Conservation (phyloP, 1,140 invertebrate species). For the Leptestheria dahalacensis region DNA sequence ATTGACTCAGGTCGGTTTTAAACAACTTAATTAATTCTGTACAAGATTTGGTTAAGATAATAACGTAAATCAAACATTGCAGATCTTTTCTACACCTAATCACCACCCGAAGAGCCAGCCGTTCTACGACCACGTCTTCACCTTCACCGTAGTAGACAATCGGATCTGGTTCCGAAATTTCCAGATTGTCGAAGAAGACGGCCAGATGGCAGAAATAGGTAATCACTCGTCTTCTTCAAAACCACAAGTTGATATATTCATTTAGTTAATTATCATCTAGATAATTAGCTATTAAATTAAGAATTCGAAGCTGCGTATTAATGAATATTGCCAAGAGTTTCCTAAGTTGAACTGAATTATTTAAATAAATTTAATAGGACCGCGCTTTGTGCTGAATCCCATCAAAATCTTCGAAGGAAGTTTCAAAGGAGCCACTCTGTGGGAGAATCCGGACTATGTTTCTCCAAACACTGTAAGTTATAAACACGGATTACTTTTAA, state of each 20-base stretch:
- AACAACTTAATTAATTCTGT: not conserved
- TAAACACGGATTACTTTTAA: slow-evolving; percentile 8
- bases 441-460: slow-evolving; percentile 85
- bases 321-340: no score
- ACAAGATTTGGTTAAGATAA: no score
- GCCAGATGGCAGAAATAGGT: slow-evolving; percentile 87
- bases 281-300: no score
- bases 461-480: slow-evolving; percentile 61
- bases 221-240: no score
- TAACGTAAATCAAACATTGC: slow-evolving; percentile 30
- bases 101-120: slow-evolving; percentile 97
- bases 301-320: no score
- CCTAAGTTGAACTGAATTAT: slow-evolving; percentile 12
- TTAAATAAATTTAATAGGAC: slow-evolving; percentile 38
- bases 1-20: slow-evolving; percentile 41
- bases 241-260: no score
- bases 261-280: no score
- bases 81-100: slow-evolving; percentile 89
- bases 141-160: slow-evolving; percentile 81
- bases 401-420: slow-evolving; percentile 87
- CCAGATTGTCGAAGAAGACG: slow-evolving; percentile 92
- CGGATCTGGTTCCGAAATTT: slow-evolving; percentile 98
- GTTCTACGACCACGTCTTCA: slow-evolving; percentile 96
- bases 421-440: slow-evolving; percentile 79
- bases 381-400: slow-evolving; percentile 89